phyloP scores from a whole-genome alignment of 2,113 vertebrate genomes.

The Microcebus griseorufus region DNA sequence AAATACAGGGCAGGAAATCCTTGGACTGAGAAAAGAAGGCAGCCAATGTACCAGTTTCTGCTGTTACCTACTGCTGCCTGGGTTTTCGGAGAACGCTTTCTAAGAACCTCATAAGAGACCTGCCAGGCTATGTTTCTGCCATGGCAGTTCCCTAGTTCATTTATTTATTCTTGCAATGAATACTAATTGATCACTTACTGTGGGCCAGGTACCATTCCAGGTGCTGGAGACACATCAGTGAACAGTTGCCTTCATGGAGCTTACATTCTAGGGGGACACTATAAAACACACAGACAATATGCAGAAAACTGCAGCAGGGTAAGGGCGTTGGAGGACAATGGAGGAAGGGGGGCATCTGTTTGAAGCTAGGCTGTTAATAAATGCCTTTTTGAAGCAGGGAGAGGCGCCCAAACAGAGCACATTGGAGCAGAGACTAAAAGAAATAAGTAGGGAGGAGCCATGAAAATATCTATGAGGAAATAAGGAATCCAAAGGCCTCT shows the following conservation, averaged over 20 bases:
- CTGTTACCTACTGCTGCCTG: neutral
- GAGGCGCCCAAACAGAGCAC: neutral
- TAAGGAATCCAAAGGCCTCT: neutral
- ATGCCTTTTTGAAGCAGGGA: neutral
- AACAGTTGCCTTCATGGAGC: neutral
- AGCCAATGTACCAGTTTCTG: neutral
- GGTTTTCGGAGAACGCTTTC: neutral
- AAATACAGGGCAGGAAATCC: neutral
- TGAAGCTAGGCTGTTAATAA: neutral
- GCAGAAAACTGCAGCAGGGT: neutral
- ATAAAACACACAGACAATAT: neutral
- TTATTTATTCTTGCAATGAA: neutral
- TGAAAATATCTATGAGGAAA: neutral
- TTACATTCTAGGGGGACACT: neutral
- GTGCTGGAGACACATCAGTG: neutral
- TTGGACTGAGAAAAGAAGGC: neutral
- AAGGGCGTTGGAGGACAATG: neutral
- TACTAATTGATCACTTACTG: neutral
- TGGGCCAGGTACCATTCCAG: neutral
- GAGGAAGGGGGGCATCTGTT: neutral
- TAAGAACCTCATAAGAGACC: neutral
- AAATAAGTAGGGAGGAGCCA: neutral
- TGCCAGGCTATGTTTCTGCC: neutral
- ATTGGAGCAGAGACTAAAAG: neutral
- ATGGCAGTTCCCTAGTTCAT: neutral